Evolutionary conservation across 2,113 vertebrate species (phyloP).

Genomic region (Myanophis thanlyinensis): DNA sequence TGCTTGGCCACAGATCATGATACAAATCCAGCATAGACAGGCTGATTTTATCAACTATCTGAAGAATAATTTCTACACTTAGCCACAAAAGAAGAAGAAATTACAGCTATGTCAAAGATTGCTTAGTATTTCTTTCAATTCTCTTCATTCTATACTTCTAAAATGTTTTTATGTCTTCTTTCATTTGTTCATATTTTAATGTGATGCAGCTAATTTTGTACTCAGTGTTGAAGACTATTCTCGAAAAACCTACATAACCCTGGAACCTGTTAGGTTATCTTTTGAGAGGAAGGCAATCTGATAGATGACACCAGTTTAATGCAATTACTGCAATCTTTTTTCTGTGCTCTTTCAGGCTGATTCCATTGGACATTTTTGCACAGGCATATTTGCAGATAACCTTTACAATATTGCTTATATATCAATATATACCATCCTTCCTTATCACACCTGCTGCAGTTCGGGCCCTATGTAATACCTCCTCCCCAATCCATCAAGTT

Average conservation of each 20-base stretch:
- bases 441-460: background rate
- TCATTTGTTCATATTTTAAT: slow-evolving; percentile 13
- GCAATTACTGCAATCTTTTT: background rate
- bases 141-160: slow-evolving; percentile 10
- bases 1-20: slow-evolving; percentile 68
- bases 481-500: background rate
- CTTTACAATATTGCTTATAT: background rate
- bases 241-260: background rate
- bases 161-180: slow-evolving; percentile 9
- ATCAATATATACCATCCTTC: background rate
- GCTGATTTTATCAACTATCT: slow-evolving; percentile 73
- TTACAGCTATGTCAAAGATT: slow-evolving; percentile 58
- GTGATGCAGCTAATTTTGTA: slow-evolving; percentile 2
- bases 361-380: background rate
- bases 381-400: background rate
- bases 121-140: slow-evolving; percentile 46
- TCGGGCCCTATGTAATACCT: background rate
- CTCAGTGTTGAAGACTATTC: background rate
- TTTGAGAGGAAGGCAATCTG: background rate
- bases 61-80: slow-evolving; percentile 74
- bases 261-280: background rate
- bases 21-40: slow-evolving; percentile 67
- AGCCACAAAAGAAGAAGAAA: slow-evolving; percentile 68
- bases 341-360: background rate
- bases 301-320: background rate